Percentiles rank a stretch among this genome's conserved stretches.
Conservation (phyloP, 2,888 invertebrate species). For the Icerya purchasi region DNA sequence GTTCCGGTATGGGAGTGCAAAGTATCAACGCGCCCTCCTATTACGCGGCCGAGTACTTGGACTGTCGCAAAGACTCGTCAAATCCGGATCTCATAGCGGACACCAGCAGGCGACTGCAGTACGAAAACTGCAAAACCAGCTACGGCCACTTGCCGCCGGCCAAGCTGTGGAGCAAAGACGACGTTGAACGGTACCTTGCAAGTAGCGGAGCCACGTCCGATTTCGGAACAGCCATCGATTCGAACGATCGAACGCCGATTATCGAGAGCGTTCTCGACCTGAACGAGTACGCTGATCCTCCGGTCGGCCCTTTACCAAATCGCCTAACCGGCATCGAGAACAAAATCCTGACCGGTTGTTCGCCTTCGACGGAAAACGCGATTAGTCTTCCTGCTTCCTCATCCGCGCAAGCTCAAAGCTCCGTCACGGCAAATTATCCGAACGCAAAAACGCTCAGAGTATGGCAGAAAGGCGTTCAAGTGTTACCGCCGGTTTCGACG, state of each 20-base stretch:
- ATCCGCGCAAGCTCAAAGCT: slow-evolving; percentile 38
- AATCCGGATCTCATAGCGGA: slow-evolving; percentile 73
- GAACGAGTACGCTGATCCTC: background rate
- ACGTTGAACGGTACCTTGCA: slow-evolving; percentile 10
- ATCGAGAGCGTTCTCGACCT: slow-evolving; percentile 26
- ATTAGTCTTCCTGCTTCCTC: too few species aligned
- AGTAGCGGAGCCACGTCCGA: slow-evolving; percentile 23
- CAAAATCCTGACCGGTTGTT: slow-evolving; percentile 1
- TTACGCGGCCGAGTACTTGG: background rate
- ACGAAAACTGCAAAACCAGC: slow-evolving; percentile 36
- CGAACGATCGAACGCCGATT: slow-evolving; percentile 53
- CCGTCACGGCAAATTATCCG: slow-evolving; percentile 28
- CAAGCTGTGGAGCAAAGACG: slow-evolving; percentile 49
- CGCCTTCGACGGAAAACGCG: slow-evolving; percentile 24
- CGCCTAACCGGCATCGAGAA: slow-evolving; percentile 3
- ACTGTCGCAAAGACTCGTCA: slow-evolving; percentile 28
- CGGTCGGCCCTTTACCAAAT: background rate
- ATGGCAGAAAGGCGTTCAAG: slow-evolving; percentile 71
- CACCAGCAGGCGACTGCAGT: slow-evolving; percentile 30
- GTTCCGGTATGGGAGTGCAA: background rate
- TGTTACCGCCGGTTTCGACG: slow-evolving; percentile 63
- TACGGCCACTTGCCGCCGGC: slow-evolving; percentile 60
- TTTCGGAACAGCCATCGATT: slow-evolving; percentile 35
- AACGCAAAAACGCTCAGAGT: slow-evolving; percentile 62
- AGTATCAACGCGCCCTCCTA: background rate